Evolutionary conservation across 1,140 invertebrate species (phyloP).

Genomic region (Drosophila lacertosa): DNA sequence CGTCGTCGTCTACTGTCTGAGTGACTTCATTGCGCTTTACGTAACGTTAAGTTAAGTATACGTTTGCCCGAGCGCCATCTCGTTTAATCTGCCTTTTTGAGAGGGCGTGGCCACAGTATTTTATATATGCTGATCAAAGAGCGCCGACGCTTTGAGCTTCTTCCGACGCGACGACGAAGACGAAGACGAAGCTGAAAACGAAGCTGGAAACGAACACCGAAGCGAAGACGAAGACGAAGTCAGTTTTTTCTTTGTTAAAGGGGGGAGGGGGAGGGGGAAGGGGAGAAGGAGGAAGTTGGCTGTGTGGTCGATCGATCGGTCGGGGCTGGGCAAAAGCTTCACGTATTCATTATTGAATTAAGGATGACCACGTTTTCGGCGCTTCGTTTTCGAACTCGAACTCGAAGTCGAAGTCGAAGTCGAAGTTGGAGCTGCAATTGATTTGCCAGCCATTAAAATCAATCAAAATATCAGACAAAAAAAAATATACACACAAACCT

Average conservation of each 20-base stretch:
- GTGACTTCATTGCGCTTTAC: slow-evolving; percentile 81
- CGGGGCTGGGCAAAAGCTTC: slow-evolving; percentile 32
- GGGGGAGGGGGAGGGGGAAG: slow-evolving; percentile 5
- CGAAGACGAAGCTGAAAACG: not conserved
- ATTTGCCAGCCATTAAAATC: slow-evolving; percentile 78
- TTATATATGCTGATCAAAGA: slow-evolving; percentile 83
- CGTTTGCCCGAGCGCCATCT: slow-evolving; percentile 82
- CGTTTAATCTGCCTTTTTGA: slow-evolving; percentile 84
- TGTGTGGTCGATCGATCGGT: slow-evolving; percentile 55
- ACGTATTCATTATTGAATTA: slow-evolving; percentile 82
- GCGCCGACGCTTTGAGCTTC: slow-evolving; percentile 73
- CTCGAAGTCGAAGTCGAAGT: too few species aligned
- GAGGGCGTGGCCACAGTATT: slow-evolving; percentile 83
- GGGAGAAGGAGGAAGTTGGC: slow-evolving; percentile 18
- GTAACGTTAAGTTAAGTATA: slow-evolving; percentile 81
- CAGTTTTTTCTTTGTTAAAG: slow-evolving; percentile 6
- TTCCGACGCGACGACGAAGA: slow-evolving; percentile 32
- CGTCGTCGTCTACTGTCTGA: slow-evolving; percentile 55
- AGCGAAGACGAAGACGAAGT: slow-evolving; percentile 22
- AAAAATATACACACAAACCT: slow-evolving; percentile 22
- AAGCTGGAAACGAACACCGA: slow-evolving; percentile 13
- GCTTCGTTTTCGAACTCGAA: too few species aligned
- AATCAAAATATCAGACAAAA: slow-evolving; percentile 64
- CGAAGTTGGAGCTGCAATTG: slow-evolving; percentile 66
- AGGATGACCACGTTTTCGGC: slow-evolving; percentile 78